A percentile compares a stretch with the other conserved stretches of the same genome.
phyloP scores from a whole-genome alignment of 2,888 invertebrate genomes.

The Neoitamus cyanurus region DNA sequence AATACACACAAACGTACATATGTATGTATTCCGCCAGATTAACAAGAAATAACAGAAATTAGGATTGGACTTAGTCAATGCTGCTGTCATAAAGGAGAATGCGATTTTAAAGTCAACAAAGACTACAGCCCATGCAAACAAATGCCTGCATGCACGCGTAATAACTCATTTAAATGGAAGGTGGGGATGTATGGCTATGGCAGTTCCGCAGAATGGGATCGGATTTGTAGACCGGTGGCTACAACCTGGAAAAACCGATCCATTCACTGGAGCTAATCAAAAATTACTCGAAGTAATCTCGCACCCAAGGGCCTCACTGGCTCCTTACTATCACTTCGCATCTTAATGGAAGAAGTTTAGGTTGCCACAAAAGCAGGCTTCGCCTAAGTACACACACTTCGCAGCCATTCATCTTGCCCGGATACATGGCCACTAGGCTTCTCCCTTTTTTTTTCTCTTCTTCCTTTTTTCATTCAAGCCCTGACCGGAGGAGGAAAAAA shows the following conservation, averaged over 20 bases:
- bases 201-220: neutral
- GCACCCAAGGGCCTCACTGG: neutral
- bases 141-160: neutral
- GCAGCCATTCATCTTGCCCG: slow-evolving; percentile 24
- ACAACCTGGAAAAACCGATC: neutral
- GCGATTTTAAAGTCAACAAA: too few species aligned
- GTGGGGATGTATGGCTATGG: too few species aligned
- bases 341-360: slow-evolving; percentile 46
- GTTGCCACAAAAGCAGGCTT: slow-evolving; percentile 43
- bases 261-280: slow-evolving; percentile 3
- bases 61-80: too few species aligned
- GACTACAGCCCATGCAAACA: too few species aligned
- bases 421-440: slow-evolving; percentile 36
- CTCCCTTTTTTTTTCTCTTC: neutral
- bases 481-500: slow-evolving; percentile 33
- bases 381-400: slow-evolving; percentile 44
- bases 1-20: too few species aligned
- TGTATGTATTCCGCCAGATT: too few species aligned
- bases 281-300: slow-evolving; percentile 41
- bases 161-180: neutral
- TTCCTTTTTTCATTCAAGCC: neutral
- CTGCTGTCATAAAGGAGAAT: too few species aligned
- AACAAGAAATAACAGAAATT: too few species aligned
- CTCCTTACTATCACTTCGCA: slow-evolving; percentile 34
- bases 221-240: neutral